phyloP scores from a whole-genome alignment of 2,888 invertebrate species.

The Alloscopus bannaensis region DNA sequence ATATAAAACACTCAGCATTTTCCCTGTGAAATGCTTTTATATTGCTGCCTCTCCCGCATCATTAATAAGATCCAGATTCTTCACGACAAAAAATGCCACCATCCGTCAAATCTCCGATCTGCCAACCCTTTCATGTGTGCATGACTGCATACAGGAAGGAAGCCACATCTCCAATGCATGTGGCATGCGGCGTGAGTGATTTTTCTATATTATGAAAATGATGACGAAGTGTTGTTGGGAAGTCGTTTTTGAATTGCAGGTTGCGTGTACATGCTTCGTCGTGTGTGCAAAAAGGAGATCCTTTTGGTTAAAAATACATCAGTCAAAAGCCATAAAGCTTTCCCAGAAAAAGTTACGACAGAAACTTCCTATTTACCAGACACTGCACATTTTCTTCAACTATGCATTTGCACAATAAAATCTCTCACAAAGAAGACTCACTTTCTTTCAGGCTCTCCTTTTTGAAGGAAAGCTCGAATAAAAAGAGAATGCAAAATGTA shows the following conservation, averaged over 20 bases:
- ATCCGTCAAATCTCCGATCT: conserved; percentile 20
- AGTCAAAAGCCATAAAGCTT: conserved; percentile 46
- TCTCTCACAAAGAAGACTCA: conserved; percentile 16
- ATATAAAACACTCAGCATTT: too few species aligned
- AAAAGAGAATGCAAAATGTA: too few species aligned
- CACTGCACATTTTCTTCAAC: conserved; percentile 3
- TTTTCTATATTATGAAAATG: conserved; percentile 15
- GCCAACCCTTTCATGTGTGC: conserved; percentile 1
- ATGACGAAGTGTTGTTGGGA: conserved; percentile 6
- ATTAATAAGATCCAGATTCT: conserved; percentile 35
- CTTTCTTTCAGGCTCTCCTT: conserved; percentile 28
- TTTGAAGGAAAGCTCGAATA: too few species aligned
- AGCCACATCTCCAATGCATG: neutral
- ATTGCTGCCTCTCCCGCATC: neutral
- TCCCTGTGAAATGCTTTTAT: too few species aligned
- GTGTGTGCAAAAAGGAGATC: conserved; percentile 8
- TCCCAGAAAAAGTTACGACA: conserved; percentile 24
- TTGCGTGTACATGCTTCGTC: neutral
- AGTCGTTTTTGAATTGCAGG: too few species aligned
- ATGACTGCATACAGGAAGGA: too few species aligned
- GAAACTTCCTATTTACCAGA: conserved; percentile 31
- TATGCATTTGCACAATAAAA: neutral
- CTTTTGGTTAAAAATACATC: conserved; percentile 49
- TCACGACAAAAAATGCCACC: conserved; percentile 15
- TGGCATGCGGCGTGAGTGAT: too few species aligned